Evolutionary conservation across 64 coral and sea anemone genomes (phyloP).

Genomic region (Dendronephthya gigantea): DNA sequence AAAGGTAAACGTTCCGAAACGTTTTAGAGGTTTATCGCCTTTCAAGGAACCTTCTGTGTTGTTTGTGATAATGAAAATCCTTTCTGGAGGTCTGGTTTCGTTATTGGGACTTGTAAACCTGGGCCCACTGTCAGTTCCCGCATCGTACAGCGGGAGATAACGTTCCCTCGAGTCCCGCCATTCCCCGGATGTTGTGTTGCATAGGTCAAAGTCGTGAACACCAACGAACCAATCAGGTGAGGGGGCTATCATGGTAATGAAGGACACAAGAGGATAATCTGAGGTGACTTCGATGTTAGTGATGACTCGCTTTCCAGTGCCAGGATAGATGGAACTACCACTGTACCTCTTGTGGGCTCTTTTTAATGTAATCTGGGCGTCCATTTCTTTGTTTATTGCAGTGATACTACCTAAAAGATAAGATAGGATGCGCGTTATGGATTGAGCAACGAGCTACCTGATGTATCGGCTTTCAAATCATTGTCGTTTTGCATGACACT

Average conservation of each 20-base stretch:
- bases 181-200: constrained; percentile 1
- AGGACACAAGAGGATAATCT: no score
- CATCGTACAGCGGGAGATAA: neutral
- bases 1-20: constrained; percentile 13
- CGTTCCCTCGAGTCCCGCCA: neutral
- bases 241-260: constrained; percentile 23
- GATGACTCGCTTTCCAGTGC: no score
- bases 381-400: no score
- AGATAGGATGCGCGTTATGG: no score
- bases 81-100: neutral
- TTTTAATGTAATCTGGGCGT: no score
- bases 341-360: no score
- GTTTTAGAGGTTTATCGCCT: constrained; percentile 8
- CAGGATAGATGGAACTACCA: no score
- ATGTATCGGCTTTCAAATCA: no score
- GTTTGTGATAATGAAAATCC: constrained; percentile 1
- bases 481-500: no score
- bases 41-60: constrained; percentile 5
- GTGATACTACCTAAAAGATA: no score
- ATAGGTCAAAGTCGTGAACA: constrained; percentile 24
- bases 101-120: neutral
- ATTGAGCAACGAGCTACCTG: no score
- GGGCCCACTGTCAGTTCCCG: constrained; percentile 33
- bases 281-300: no score
- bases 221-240: constrained; percentile 49